Conservation (phyloP, 2,797 vertebrate species). For the Pseudochromis fuscus region DNA sequence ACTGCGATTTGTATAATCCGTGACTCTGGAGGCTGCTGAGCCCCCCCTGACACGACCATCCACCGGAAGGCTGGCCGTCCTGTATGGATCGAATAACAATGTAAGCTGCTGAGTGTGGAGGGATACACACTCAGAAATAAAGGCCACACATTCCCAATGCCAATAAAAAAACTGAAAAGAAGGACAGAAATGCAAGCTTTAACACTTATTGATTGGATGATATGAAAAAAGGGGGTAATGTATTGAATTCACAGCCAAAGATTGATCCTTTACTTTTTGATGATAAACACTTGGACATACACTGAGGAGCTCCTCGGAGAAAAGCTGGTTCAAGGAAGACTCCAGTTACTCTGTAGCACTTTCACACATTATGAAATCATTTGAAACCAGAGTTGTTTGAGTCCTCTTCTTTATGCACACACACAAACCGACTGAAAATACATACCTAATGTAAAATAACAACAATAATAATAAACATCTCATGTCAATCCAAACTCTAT, state of each 20-base stretch:
- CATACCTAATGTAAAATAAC: too few species aligned
- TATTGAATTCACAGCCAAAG: constrained; percentile 21
- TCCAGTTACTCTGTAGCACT: too few species aligned
- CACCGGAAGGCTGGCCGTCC: constrained; percentile 70
- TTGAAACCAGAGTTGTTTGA: too few species aligned
- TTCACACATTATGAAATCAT: too few species aligned
- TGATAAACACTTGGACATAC: too few species aligned
- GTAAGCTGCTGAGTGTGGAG: constrained; percentile 52
- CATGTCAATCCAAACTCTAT: too few species aligned
- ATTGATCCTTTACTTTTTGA: not conserved
- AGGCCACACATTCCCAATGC: constrained; percentile 35
- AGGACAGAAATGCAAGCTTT: constrained; percentile 34
- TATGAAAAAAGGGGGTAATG: constrained; percentile 15
- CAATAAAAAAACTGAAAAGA: constrained; percentile 32
- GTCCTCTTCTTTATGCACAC: too few species aligned
- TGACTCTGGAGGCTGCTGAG: constrained; percentile 59
- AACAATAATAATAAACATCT: too few species aligned
- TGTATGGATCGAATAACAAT: constrained; percentile 67
- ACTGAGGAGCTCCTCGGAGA: too few species aligned
- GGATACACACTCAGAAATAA: constrained; percentile 45
- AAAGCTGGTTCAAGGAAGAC: too few species aligned
- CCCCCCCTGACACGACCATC: constrained; percentile 53
- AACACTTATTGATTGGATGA: constrained; percentile 52
- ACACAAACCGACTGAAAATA: too few species aligned
- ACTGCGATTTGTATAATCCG: constrained; percentile 71